Evolutionary conservation across 2,888 invertebrate genomes (phyloP), one percentile per base, ranked within the genome.

Genomic region (Slavum lentiscoides): DNA sequence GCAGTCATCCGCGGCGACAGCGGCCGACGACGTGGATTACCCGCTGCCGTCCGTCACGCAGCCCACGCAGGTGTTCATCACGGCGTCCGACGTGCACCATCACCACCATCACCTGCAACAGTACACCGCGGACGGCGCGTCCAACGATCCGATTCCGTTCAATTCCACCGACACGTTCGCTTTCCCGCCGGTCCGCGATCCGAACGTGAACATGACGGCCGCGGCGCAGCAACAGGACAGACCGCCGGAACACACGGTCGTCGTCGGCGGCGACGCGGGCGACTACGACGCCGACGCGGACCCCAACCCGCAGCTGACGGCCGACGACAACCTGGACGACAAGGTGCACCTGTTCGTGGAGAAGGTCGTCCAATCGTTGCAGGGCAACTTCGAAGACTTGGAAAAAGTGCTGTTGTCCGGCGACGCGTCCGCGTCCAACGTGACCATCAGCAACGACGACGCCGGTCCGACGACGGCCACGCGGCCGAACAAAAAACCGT

Each of bases 121-220:
- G 21, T 64, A 58, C 55, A 58, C 64, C 9, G 49, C 49, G 0
- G 49, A 13, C 49, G 37, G 17, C 62, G 43, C 68, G 4, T 59
- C 9, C n/a, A 21, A 21, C 13, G 37, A 30, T n/a, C 39, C 39
- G 70, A 53, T 59, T 13, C 23, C 83, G 3, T 80, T 83, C n/a
- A 84, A 84, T 43, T 83, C 84, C 17, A 0, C 90, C 91, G 37
- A 94, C 83, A 87, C 91, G 37, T 91, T 91, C 58, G 94, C 94
- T 84, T 95, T 95, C 87, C 94, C 94, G 21, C 94, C 94, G 0
- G 94, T 94, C 0, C 89, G 94, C 69, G 94, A 94, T 86, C 94
- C 94, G 0, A 92, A 94, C 87, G 87, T 94, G 0, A 94, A 94
- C 83, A 90, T 91, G 84, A 92, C 92, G 0, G 88, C 89, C 0